These are phyloP conservation scores for Megalopta genalis DNA, from an alignment of 1,140 invertebrate genomes.

Conservation along the genomic window DNA sequence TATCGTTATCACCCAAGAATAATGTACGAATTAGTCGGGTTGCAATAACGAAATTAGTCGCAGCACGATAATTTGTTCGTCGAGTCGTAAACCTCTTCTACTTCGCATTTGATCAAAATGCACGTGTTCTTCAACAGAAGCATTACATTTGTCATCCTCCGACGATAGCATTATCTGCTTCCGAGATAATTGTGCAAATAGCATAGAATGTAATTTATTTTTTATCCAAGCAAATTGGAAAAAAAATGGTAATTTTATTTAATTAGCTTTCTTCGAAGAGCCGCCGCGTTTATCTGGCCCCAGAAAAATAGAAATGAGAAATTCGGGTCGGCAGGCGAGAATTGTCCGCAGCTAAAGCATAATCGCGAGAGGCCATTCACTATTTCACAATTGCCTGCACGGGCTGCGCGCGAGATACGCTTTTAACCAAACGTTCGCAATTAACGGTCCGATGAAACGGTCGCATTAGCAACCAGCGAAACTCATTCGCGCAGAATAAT, in stretches of 20 bases:
- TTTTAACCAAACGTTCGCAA: background rate
- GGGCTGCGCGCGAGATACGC: background rate
- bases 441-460: background rate
- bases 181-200: background rate
- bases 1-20: constrained; percentile 12
- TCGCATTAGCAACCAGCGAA: background rate
- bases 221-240: background rate
- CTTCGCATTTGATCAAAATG: background rate
- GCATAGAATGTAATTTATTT: background rate
- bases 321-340: too few species aligned
- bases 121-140: background rate
- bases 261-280: background rate
- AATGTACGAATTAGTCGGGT: background rate
- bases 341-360: background rate
- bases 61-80: constrained; percentile 15
- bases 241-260: background rate
- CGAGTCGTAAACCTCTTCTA: constrained; percentile 3
- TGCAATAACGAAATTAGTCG: constrained; percentile 1
- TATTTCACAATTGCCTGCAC: constrained; percentile 32
- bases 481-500: background rate
- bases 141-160: background rate
- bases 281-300: background rate
- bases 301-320: background rate
- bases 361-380: constrained; percentile 22
- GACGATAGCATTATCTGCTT: background rate